These are phyloP conservation scores for Cnemophilus loriae DNA, from an alignment of 2,113 vertebrate species.

Conservation along the genomic window DNA sequence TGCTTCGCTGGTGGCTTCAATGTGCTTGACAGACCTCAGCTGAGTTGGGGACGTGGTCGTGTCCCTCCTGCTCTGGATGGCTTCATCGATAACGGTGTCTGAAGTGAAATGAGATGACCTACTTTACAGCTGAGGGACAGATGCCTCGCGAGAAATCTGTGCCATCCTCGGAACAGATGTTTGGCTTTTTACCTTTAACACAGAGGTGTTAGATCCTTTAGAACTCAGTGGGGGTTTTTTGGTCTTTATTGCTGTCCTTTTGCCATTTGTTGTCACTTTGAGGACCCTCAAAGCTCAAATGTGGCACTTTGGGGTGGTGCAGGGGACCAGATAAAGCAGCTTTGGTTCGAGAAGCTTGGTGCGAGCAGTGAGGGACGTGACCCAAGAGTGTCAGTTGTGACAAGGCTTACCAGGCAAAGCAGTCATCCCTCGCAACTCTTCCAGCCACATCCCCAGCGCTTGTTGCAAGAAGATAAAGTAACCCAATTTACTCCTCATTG, in stretches of 20 bases:
- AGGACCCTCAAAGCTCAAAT: not conserved
- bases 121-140: slow-evolving; percentile 31
- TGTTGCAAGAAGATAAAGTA: slow-evolving; percentile 19
- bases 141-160: slow-evolving; percentile 31
- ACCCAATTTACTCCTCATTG: slow-evolving; percentile 9
- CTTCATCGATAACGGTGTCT: not conserved
- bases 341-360: not conserved
- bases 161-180: slow-evolving; percentile 33
- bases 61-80: not conserved
- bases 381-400: not conserved
- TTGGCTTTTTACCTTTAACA: slow-evolving; percentile 29
- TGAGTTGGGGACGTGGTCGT: not conserved
- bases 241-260: slow-evolving; percentile 9
- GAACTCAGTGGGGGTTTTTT: not conserved
- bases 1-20: not conserved
- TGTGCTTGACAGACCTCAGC: not conserved
- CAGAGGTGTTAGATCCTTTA: slow-evolving; percentile 7
- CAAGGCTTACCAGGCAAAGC: not conserved
- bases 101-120: slow-evolving; percentile 46
- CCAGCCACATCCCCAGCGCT: not conserved
- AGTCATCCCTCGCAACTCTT: not conserved
- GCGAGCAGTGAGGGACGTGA: not conserved
- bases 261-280: not conserved
- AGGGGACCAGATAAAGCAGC: not conserved
- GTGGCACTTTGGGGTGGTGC: not conserved